These are phyloP conservation scores for Cyclophora punctaria DNA, from an alignment of 2,888 invertebrate genomes.

Conservation along the genomic window DNA sequence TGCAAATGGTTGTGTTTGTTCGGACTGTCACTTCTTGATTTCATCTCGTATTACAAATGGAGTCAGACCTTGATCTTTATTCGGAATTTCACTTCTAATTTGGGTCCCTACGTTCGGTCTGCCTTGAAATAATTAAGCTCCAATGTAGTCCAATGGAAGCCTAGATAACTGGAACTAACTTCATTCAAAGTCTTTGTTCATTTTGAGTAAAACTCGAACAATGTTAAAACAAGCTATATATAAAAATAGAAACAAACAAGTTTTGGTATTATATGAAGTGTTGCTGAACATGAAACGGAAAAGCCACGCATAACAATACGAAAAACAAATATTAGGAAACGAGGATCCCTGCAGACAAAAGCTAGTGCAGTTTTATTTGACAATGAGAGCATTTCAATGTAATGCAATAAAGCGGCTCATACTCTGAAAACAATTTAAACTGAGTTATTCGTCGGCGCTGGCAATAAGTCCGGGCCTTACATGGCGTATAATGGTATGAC, in stretches of 20 bases:
- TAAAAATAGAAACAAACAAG: too few species aligned
- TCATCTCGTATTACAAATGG: too few species aligned
- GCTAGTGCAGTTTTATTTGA: slow-evolving; percentile 44
- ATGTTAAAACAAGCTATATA: too few species aligned
- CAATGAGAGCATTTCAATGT: slow-evolving; percentile 55
- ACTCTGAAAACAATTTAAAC: slow-evolving; percentile 66
- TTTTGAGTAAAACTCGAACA: too few species aligned
- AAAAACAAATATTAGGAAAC: slow-evolving; percentile 36
- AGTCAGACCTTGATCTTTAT: too few species aligned
- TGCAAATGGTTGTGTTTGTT: slow-evolving; percentile 2
- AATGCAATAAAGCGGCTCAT: slow-evolving; percentile 55
- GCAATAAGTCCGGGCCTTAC: slow-evolving; percentile 69
- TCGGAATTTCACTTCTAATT: too few species aligned
- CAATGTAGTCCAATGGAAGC: too few species aligned
- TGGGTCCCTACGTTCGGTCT: too few species aligned
- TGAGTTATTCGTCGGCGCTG: slow-evolving; percentile 59
- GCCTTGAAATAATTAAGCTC: too few species aligned
- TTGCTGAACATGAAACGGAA: slow-evolving; percentile 35
- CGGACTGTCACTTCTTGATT: too few species aligned
- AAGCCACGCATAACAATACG: slow-evolving; percentile 18
- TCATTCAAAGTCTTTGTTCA: too few species aligned
- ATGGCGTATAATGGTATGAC: slow-evolving; percentile 73
- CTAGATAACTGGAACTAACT: too few species aligned
- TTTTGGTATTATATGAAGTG: slow-evolving; percentile 16
- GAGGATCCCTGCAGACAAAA: slow-evolving; percentile 1